Evolutionary conservation across 2,113 vertebrate genomes (phyloP), one percentile per base, ranked within the genome.

Genomic region (Calyptomena viridis): DNA sequence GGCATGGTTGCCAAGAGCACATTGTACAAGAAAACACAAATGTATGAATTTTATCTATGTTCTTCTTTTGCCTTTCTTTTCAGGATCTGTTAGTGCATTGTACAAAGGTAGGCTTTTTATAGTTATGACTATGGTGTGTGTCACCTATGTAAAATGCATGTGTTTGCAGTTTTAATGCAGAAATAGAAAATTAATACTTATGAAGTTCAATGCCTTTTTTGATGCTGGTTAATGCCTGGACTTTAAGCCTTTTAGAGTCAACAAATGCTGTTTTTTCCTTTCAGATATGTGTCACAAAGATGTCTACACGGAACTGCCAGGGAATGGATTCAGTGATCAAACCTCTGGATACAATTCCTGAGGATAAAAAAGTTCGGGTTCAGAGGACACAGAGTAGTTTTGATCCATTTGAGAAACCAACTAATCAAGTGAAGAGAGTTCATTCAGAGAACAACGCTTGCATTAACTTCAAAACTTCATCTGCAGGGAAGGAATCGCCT

Each of bases 231-330:
- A 19, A 15, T 53, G n/a, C 37, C 35, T 55, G 0, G 3, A 75
- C n/a, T 46, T 77, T 55, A 58, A 55, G 46, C 50, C 56, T 46
- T 8, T 58, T 68, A 23, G 23, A 84, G n/a, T 77, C 56, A 82
- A 63, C 23, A 44, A 80, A 53, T 85, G 21, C 84, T 85, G 58
- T 71, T 95, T 94, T 92, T 79, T 58, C 85, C 63, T 84, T 79
- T 94, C 97, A 99, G 99, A 99, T 99, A 99, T 99, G 99, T 98
- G 99, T 99, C 98, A 98, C 99, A 97, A 99, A 99, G 98, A 99
- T 99, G 99, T 99, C 99, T 96, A 99, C 99, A 98, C 99, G 98
- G 97, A 99, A 99, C 98, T 99, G 98, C 98, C 99, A 99, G 98
- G 99, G 99, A 98, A 98, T 98, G 92, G 99, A 99, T 98, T 99